Base-by-base conservation (phyloP, 1,140 invertebrate species). In the Cheumatopsyche charites region DNA sequence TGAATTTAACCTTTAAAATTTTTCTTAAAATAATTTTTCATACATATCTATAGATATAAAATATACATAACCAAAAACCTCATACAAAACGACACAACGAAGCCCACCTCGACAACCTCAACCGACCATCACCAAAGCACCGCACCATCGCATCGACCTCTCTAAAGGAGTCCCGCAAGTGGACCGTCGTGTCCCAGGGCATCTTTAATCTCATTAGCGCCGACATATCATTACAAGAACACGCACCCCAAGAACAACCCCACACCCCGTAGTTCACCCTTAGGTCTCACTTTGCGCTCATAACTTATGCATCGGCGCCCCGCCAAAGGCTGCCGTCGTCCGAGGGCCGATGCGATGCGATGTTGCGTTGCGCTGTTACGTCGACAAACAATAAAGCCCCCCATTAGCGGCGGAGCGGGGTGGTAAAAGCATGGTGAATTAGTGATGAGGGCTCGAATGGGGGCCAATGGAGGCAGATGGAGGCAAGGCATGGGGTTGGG, bases 381-480 rank as follows among this genome's bases (percentile, higher is more conserved):
- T 71, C 69, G 52, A 65, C 69, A 71, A 71, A 71, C 69, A 71
- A 71, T 71, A 71, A 71, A 71, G 69, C 58, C 62, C 17, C n/a
- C 69, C 69, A 71, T 71, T 71, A 71, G 61, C 69, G 69, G 47
- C 61, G 21, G 55, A 52, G 42, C 45, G 25, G 66, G 45, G 4
- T 25, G 69, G 69, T 71, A 71, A 71, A 71, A 71, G 69, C 69
- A 71, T 63, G 29, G 17, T 71, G 69, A 71, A 71, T 71, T 49
- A 71, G 26, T 71, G 62, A 71, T 71, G 69, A 67, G 45, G 61
- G n/a, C 26, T n/a, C n/a, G n/a, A n/a, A 49, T 23, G 6, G 62
- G 5, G 62, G 62, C 36, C 42, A 29, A 15, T n/a, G n/a, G n/a
- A n/a, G n/a, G n/a, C n/a, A n/a, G n/a, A n/a, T n/a, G n/a, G n/a